Base-by-base conservation (phyloP, 2,888 invertebrate species). In the Hanleya hanleyi region DNA sequence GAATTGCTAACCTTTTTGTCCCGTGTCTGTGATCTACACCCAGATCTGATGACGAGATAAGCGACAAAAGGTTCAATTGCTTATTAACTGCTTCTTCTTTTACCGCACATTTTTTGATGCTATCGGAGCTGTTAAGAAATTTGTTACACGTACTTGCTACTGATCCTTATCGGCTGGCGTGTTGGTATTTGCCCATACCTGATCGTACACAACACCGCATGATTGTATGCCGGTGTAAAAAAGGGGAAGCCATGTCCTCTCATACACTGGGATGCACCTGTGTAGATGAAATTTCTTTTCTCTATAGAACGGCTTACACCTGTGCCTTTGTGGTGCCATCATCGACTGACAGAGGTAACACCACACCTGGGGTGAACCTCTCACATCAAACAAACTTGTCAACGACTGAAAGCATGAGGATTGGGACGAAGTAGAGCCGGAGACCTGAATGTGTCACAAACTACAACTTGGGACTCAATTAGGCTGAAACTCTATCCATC, bases 51-150 rank as follows among this genome's bases (percentile, higher is more conserved):
- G 57, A 57, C 57, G 29, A 57, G 57, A 57, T 57, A 57, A 57
- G 57, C 57, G 26, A 57, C 29, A 57, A 57, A 57, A 57, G 57
- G 57, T 57, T 57, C 57, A 57, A 57, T 57, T 57, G 57, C 57
- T 57, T 57, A 57, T 57, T 57, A 57, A 57, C 57, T 57, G 57
- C 57, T 57, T 57, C 57, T 57, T 57, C 57, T 57, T 57, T 57
- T 57, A 57, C 57, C 22, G 29, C 29, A 57, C 57, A 29, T 57
- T 29, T n/a, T 29, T 4, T 29, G 57, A 57, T 57, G 57, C 57
- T 57, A 57, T 57, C 57, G 22, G 4, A 57, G 32, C 57, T 57
- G 57, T 57, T 57, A 57, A 29, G 57, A 57, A 22, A 57, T 57
- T 57, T 57, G 57, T 57, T 57, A 57, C 57, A 15, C 29, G 57